Percentiles rank a stretch among this genome's conserved stretches.
phyloP scores from a whole-genome alignment of 2,888 invertebrate genomes.

The Phyllotreta cruciferae region DNA sequence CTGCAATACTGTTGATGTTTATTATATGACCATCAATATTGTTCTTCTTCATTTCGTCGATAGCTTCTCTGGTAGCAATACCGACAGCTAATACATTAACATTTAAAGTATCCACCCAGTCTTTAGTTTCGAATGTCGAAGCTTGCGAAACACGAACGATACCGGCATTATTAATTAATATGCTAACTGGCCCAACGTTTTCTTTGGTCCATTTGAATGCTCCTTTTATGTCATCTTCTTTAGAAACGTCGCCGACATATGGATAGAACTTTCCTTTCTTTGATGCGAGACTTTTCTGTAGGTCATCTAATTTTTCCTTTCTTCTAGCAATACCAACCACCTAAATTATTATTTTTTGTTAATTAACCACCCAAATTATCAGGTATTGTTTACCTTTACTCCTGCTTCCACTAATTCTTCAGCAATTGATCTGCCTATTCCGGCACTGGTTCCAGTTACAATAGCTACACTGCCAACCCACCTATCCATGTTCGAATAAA shows the following conservation, averaged over 20 bases:
- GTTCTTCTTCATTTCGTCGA: conserved; percentile 21
- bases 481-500: conserved; percentile 60
- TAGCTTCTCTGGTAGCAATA: conserved; percentile 45
- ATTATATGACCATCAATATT: conserved; percentile 23
- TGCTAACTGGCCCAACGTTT: conserved; percentile 52
- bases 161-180: conserved; percentile 58
- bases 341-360: no score
- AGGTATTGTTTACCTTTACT: no score
- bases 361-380: no score
- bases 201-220: conserved; percentile 52
- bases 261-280: conserved; percentile 51
- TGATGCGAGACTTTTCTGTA: no score
- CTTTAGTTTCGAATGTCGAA: conserved; percentile 42
- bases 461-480: conserved; percentile 68
- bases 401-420: no score
- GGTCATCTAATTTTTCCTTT: no score
- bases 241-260: conserved; percentile 53
- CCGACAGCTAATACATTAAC: conserved; percentile 2
- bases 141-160: conserved; percentile 33
- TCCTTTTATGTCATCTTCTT: conserved; percentile 51
- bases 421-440: no score
- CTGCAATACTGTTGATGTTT: conserved; percentile 20
- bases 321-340: no score
- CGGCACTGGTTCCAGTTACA: conserved; percentile 55
- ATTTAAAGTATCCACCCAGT: conserved; percentile 30